phyloP scores from a whole-genome alignment of 2,797 vertebrate species.

The Carcharodon carcharias region DNA sequence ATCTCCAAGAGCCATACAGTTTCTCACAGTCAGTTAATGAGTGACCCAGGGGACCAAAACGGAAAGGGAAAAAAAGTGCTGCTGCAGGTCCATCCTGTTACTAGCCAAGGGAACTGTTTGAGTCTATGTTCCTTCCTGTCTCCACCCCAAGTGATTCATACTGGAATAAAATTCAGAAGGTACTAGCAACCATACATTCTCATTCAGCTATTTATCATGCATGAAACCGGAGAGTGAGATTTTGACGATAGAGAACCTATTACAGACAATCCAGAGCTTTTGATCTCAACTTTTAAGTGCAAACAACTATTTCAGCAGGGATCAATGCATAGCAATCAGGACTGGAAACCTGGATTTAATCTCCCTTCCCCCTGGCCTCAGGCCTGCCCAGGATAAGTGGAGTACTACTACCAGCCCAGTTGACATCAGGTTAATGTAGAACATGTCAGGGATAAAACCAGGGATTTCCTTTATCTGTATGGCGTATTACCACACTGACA shows the following conservation, averaged over 20 bases:
- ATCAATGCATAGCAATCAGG: neutral
- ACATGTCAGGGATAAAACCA: neutral
- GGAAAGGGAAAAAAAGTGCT: neutral
- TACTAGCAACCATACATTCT: neutral
- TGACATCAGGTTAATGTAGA: neutral
- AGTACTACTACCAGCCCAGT: neutral
- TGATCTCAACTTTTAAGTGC: neutral
- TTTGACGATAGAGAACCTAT: neutral
- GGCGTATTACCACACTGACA: neutral
- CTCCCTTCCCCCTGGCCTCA: neutral
- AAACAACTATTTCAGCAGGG: neutral
- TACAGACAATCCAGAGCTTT: neutral
- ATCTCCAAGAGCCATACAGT: neutral
- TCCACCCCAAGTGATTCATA: neutral
- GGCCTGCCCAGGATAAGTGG: neutral
- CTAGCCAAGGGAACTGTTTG: slow-evolving; percentile 1
- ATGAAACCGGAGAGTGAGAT: too few relatives aligned
- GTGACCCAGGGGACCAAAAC: slow-evolving; percentile 16
- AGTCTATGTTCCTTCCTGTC: slow-evolving; percentile 26
- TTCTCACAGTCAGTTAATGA: neutral
- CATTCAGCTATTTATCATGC: neutral
- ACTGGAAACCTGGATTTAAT: neutral
- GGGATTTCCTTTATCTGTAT: neutral
- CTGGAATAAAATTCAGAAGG: neutral
- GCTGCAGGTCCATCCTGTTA: slow-evolving; percentile 8